Evolutionary conservation across 1,140 invertebrate species (phyloP).

Genomic region (Danaus melanippus): DNA sequence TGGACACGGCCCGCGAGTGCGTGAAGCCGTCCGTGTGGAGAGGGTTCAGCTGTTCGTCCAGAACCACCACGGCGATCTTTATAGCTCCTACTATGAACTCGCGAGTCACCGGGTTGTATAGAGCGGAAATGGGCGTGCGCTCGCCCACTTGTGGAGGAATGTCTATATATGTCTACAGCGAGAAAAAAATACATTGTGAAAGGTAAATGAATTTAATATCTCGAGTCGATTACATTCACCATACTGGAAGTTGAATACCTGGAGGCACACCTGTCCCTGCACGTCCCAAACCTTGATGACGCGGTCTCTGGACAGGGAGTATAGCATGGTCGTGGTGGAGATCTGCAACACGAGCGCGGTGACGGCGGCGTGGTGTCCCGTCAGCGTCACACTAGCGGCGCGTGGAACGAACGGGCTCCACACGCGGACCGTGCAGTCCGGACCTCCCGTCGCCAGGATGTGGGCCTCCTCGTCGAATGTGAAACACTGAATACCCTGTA

Average conservation of each 20-base stretch:
- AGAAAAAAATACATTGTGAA: background rate
- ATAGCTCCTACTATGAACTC: slow-evolving; percentile 76
- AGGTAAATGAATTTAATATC: background rate
- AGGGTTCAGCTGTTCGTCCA: slow-evolving; percentile 75
- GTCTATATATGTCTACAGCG: slow-evolving; percentile 74
- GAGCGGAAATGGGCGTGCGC: slow-evolving; percentile 71
- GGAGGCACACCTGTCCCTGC: slow-evolving; percentile 72
- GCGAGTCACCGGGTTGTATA: slow-evolving; percentile 77
- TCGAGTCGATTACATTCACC: background rate
- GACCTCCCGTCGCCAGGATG: slow-evolving; percentile 79
- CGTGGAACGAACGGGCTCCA: slow-evolving; percentile 84
- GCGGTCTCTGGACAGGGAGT: slow-evolving; percentile 77
- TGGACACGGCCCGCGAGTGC: slow-evolving; percentile 76
- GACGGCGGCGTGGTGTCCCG: slow-evolving; percentile 80
- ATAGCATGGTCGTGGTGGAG: slow-evolving; percentile 50
- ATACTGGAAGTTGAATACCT: slow-evolving; percentile 45
- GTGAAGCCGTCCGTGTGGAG: slow-evolving; percentile 79
- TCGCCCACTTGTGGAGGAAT: slow-evolving; percentile 74
- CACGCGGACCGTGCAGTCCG: slow-evolving; percentile 79
- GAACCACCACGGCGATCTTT: slow-evolving; percentile 74
- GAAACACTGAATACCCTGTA: slow-evolving; percentile 73
- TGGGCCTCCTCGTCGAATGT: slow-evolving; percentile 72
- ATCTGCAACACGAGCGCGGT: slow-evolving; percentile 76
- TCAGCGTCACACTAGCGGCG: slow-evolving; percentile 74
- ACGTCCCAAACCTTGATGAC: slow-evolving; percentile 82